Evolutionary conservation across 2,888 invertebrate genomes (phyloP).

Genomic region (Criorhina ranunculi): DNA sequence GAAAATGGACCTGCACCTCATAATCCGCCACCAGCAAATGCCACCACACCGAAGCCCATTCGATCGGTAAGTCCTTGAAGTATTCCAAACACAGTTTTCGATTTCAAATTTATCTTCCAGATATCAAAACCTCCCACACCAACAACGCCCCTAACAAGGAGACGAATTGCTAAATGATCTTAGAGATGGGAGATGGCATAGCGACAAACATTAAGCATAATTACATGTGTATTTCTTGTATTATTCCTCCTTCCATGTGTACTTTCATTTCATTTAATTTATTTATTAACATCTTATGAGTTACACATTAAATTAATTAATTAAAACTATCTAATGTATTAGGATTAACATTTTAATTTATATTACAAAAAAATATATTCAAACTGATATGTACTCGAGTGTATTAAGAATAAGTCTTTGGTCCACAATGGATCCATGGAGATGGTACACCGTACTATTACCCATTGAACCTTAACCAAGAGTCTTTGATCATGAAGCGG

Average conservation of each 20-base stretch:
- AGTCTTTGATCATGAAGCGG: too few relatives aligned
- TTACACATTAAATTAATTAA: conserved; percentile 23
- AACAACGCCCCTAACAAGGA: conserved; percentile 82
- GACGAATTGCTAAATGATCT: conserved; percentile 75
- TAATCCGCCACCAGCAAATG: conserved; percentile 82
- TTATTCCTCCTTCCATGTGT: conserved; percentile 62
- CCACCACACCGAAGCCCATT: conserved; percentile 82
- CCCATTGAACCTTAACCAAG: too few relatives aligned
- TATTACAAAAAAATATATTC: conserved; percentile 22
- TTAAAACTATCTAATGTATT: conserved; percentile 23
- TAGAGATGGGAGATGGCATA: neutral
- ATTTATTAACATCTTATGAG: conserved; percentile 16
- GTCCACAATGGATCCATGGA: neutral
- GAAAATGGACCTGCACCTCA: conserved; percentile 82
- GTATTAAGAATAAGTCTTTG: neutral
- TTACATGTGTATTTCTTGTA: conserved; percentile 40
- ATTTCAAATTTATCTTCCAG: conserved; percentile 74
- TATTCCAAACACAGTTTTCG: neutral
- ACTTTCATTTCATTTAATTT: conserved; percentile 37
- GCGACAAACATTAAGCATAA: neutral
- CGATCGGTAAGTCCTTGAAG: conserved; percentile 79
- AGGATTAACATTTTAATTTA: conserved; percentile 18
- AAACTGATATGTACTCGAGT: neutral
- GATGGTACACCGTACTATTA: too few relatives aligned
- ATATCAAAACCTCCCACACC: conserved; percentile 83